A percentile compares a stretch with the other conserved stretches of the same genome.
Evolutionary conservation across 2,888 invertebrate genomes (phyloP).

Genomic region (Agrilus mali): DNA sequence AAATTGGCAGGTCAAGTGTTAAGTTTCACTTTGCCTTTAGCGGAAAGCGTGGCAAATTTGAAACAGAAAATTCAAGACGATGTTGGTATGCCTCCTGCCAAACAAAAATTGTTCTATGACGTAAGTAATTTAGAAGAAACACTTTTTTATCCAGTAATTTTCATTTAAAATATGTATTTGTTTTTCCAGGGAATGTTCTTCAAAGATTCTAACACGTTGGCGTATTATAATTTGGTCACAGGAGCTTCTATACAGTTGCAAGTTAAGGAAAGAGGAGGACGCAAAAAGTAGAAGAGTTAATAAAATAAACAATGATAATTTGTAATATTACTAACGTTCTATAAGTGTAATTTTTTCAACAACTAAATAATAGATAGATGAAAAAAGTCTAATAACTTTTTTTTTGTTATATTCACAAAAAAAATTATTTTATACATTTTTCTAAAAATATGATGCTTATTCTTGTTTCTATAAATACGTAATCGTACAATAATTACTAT

Average conservation of each 20-base stretch:
- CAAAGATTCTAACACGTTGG: constrained; percentile 90
- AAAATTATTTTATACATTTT: too few species aligned
- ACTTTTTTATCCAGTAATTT: neutral
- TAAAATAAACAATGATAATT: too few species aligned
- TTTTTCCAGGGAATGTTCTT: constrained; percentile 83
- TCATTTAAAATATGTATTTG: constrained; percentile 1
- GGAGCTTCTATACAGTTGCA: constrained; percentile 78
- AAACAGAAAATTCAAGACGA: constrained; percentile 77
- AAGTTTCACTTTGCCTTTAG: constrained; percentile 61
- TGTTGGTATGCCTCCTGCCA: constrained; percentile 89
- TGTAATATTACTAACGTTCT: too few species aligned
- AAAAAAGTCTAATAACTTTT: too few species aligned
- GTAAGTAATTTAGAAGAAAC: constrained; percentile 35
- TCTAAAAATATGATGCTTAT: too few species aligned
- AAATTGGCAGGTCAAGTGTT: constrained; percentile 84
- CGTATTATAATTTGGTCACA: constrained; percentile 87
- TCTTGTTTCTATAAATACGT: too few species aligned
- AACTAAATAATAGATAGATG: too few species aligned
- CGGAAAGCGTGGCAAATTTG: constrained; percentile 69
- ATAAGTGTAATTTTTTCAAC: too few species aligned
- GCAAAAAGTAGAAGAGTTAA: constrained; percentile 68
- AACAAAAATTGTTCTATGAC: constrained; percentile 93
- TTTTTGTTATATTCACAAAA: too few species aligned
- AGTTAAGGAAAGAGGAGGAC: constrained; percentile 93
- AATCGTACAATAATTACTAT: too few species aligned